Evolutionary conservation across 2,797 vertebrate species (phyloP), one percentile per base, ranked within the genome.

Genomic region (Alcedo quadribrachys): DNA sequence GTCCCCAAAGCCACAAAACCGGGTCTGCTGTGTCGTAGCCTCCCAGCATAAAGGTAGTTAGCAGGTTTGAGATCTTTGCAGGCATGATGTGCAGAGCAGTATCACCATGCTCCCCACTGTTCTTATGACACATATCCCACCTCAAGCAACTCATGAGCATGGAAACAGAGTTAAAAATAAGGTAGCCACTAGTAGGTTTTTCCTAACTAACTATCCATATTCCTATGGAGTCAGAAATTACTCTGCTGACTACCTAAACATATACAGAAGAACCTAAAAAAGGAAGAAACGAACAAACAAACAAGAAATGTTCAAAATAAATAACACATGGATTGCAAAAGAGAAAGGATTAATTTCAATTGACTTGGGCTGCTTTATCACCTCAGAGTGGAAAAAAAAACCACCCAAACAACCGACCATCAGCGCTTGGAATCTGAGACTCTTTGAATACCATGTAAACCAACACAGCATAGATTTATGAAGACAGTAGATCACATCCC

Each of bases 401-500:
- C 8, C 5, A 2, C 37, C 14, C 37, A 15, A 40, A 15, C 2
- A 11, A 17, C 4, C 4, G 3, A 42, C 22, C 14, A 48, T 27
- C 10, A 67, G 35, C 6, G 81, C 42, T 69, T 67, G 53, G 45
- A 92, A 66, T 42, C 8, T 78, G 28, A 66, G 14, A 5, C 37
- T 66, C n/a, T 91, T 79, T 67, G 37, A 93, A 77, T 40, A 83
- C 3, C 0, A 4, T 76, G 15, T 51, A 62, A 93, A 48, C 11
- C 1, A 2, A 37, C 15, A 62, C 11, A 73, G 7, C 2, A 5
- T 1, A 4, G 54, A 79, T 87, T 90, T 91, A 91, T 76, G 77
- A 79, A 85, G 82, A 92, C 25, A 78, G 37, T 16, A 92, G 30
- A 83, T 70, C 80, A 62, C 0, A 0, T 70, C 77, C 48, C 80